Percentiles rank a stretch among this genome's conserved stretches.
These are phyloP conservation scores for Nyleta sp. DNA, from an alignment of 2,888 invertebrate genomes.

Conservation along the genomic window DNA sequence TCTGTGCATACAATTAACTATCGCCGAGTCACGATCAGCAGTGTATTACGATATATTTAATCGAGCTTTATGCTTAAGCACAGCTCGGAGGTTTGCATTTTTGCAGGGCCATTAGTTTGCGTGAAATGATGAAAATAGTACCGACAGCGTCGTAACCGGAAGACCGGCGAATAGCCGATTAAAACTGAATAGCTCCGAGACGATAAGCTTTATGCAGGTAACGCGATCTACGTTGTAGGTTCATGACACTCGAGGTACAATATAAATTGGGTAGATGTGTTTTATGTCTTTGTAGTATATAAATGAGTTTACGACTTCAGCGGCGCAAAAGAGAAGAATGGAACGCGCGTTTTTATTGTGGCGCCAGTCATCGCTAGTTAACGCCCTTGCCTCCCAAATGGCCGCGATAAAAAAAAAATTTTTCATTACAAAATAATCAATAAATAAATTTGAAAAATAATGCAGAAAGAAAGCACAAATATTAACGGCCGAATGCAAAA, in stretches of 20 bases:
- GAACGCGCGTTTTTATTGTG: conserved; percentile 72
- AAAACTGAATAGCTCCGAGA: conserved; percentile 50
- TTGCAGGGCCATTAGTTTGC: conserved; percentile 35
- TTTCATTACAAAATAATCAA: too few relatives aligned
- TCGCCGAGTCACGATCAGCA: conserved; percentile 1
- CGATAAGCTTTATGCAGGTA: conserved; percentile 58
- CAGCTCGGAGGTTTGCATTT: conserved; percentile 28
- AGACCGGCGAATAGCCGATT: conserved; percentile 47
- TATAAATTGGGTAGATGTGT: conserved; percentile 46
- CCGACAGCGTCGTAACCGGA: conserved; percentile 47
- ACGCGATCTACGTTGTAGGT: conserved; percentile 51
- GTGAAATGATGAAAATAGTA: conserved; percentile 52
- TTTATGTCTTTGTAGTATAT: conserved; percentile 64
- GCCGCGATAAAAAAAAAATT: conserved; percentile 20
- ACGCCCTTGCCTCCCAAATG: conserved; percentile 68
- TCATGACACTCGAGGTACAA: conserved; percentile 38
- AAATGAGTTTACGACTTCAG: conserved; percentile 70
- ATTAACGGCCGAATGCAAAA: too few relatives aligned
- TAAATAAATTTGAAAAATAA: too few relatives aligned
- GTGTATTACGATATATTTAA: conserved; percentile 7
- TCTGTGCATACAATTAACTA: conserved; percentile 5
- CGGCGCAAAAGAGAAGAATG: conserved; percentile 62
- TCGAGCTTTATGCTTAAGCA: conserved; percentile 1
- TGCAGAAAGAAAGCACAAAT: too few relatives aligned
- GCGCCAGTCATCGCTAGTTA: conserved; percentile 71